A percentile compares a stretch with the other conserved stretches of the same genome.
Conservation (phyloP, 2,888 invertebrate species). For the Thymelicus acteon region DNA sequence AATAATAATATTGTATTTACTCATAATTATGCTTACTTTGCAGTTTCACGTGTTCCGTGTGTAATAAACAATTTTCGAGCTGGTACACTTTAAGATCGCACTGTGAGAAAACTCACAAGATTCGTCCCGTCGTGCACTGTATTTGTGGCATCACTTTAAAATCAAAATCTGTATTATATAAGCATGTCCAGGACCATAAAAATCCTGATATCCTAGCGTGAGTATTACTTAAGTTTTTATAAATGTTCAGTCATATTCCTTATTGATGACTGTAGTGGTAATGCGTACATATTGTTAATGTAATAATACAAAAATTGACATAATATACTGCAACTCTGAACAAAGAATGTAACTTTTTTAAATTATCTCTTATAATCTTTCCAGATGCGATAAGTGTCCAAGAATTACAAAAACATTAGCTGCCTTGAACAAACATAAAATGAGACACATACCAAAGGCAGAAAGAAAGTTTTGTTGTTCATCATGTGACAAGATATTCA, state of each 20-base stretch:
- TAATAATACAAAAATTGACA: no score
- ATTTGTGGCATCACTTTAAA: conserved; percentile 77
- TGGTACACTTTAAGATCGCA: conserved; percentile 79
- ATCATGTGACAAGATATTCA: conserved; percentile 78
- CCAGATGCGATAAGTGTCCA: conserved; percentile 82
- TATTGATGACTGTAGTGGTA: not conserved
- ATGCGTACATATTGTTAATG: no score
- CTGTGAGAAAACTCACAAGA: conserved; percentile 64
- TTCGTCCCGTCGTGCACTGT: conserved; percentile 72
- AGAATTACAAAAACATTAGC: conserved; percentile 75
- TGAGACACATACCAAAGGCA: conserved; percentile 81
- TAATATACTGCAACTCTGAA: no score
- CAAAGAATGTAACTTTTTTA: no score
- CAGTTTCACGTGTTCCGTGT: conserved; percentile 76
- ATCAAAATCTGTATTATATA: conserved; percentile 81
- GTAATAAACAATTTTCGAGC: conserved; percentile 70
- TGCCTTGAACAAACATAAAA: conserved; percentile 78
- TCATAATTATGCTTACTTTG: conserved; percentile 38
- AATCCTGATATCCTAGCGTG: conserved; percentile 78
- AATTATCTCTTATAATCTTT: conserved; percentile 41
- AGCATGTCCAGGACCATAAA: conserved; percentile 81
- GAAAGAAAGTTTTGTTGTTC: conserved; percentile 76
- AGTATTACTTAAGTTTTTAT: conserved; percentile 48
- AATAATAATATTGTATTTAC: no score
- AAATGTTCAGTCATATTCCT: not conserved